Evolutionary conservation across 2,888 invertebrate species (phyloP), one percentile per base, ranked within the genome.

Genomic region (Epinotia nisella): DNA sequence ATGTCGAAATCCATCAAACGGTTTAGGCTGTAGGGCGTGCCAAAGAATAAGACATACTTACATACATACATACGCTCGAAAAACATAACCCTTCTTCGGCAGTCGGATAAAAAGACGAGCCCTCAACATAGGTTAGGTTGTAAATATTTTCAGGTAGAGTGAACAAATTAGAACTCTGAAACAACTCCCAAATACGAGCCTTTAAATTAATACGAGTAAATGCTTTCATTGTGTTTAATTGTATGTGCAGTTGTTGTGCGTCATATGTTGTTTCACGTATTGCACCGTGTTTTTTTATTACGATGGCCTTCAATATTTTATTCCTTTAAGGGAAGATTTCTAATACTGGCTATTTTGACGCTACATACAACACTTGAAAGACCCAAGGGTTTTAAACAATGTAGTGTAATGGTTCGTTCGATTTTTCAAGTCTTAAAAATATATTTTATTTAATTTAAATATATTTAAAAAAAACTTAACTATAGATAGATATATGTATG

Each of bases 241-340:
- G 21, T 55, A 65, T 65, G 65, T 65, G 65, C 55, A 55, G 65
- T 39, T 39, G 17, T 39, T 65, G 55, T 53, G 15, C 35, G 17
- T 7, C 5, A 15, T 17, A 51, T 51, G 13, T 35, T 17, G 29
- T n/a, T 64, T 17, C 11, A 49, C 17, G 24, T 45, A 24, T n/a
- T 21, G 45, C 61, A 61, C 19, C 41, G 15, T 45, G 61, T 61
- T 49, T 61, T n/a, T 61, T 49, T 5, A 61, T 41, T 59, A 9
- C 10, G 13, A 21, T 19, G 19, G 41, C 17, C 3, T 17, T 39
- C 0, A 60, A 17, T 7, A 35, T 17, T n/a, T 59, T 1, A 35
- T 49, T 49, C 5, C 7, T 49, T 15, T 15, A 45, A 3, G n/a
- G 5, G 7, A 4, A 13, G n/a, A 13, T 35, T 35, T 35, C 35